Evolutionary conservation across 2,797 vertebrate genomes (phyloP), one percentile per base, ranked within the genome.

Genomic region (Austrolebias charrua): DNA sequence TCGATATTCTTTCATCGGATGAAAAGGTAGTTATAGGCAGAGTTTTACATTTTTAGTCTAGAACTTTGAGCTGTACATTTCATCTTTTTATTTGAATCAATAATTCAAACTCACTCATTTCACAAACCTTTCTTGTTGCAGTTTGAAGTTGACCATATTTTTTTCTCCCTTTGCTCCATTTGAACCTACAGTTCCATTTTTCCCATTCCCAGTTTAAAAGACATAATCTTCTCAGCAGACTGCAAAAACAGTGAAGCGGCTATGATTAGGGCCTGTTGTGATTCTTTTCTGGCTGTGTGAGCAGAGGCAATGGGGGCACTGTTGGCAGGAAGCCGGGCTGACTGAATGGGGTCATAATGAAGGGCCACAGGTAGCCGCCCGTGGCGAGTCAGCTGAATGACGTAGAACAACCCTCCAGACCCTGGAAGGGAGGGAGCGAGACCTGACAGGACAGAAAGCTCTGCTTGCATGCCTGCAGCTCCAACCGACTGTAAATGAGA

Each of bases 281-380:
- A 47, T 56, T 71, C 55, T 66, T 69, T 81, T 77, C 76, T n/a
- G 49, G 60, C 47, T 76, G 53, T 71, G 67, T 76, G 69, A 73
- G 60, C 74, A 67, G 69, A 60, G 55, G 69, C 70, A 66, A 51
- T 66, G 56, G 69, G 48, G 75, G 60, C 16, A 6, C 54, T 54
- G 63, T 67, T 69, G 65, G 73, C 80, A 78, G 68, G 78, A 73
- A 51, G 66, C 68, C 18, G 15, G 51, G 51, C 60, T 79, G 78
- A 80, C 75, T 82, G 76, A 83, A 82, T 83, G 70, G 59, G 76
- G 76, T 78, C 79, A 80, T 81, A 73, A 78, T 73, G 75, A 72
- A 73, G 74, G 76, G 65, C 70, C 58, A 81, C 70, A 83, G 74
- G 80, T 85, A 82, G 66, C 55, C n/a, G 44, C 70, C 69, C 57